Conservation (phyloP, 64 coral and sea anemone genomes). For the Stylophora pistillata region DNA sequence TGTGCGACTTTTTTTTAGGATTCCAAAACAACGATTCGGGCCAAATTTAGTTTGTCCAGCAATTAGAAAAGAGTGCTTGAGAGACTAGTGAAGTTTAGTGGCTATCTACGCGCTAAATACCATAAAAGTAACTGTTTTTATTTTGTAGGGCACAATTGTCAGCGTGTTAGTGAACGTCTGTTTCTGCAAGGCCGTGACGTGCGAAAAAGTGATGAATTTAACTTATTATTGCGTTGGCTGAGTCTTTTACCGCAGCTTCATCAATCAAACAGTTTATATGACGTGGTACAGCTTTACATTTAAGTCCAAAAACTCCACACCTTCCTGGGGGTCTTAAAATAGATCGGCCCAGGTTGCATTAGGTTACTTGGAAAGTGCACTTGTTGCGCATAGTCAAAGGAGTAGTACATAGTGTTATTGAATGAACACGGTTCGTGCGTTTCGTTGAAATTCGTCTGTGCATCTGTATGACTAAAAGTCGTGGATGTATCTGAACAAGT, state of each 20-base stretch:
- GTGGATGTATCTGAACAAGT: constrained; percentile 5
- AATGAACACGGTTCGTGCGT: constrained; percentile 13
- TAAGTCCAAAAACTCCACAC: constrained; percentile 39
- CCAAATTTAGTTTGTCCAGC: constrained; percentile 60
- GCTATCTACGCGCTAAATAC: constrained; percentile 55
- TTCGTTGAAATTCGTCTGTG: background rate
- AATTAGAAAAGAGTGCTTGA: constrained; percentile 56
- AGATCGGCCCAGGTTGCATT: background rate
- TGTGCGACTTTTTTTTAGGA: constrained; percentile 30
- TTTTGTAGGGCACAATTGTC: constrained; percentile 30
- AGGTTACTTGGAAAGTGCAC: constrained; percentile 15
- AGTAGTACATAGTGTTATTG: background rate
- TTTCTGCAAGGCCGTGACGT: constrained; percentile 19
- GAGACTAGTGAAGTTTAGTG: constrained; percentile 18
- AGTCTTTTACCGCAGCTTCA: background rate
- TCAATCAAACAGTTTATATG: constrained; percentile 39
- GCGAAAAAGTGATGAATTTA: constrained; percentile 23
- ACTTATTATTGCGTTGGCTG: constrained; percentile 5
- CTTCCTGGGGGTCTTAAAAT: constrained; percentile 16
- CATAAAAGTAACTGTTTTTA: constrained; percentile 41
- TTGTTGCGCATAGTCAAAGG: constrained; percentile 9
- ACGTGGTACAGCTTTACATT: constrained; percentile 11
- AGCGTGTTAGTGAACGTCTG: constrained; percentile 30
- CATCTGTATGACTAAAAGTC: constrained; percentile 4
- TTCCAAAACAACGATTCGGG: constrained; percentile 60